Evolutionary conservation across 1,140 invertebrate genomes (phyloP).

Genomic region (Drosophila gunungcola): DNA sequence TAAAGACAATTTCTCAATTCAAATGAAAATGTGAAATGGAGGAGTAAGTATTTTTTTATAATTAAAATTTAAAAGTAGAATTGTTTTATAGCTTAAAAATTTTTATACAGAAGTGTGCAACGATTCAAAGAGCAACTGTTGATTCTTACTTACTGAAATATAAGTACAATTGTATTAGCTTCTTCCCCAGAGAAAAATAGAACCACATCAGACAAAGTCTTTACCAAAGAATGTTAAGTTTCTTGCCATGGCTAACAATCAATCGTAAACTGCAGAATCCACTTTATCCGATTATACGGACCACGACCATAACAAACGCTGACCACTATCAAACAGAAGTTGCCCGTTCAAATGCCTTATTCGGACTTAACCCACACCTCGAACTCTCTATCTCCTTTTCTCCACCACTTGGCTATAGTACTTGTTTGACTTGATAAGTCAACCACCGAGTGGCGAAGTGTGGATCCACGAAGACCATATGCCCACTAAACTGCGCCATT

Average conservation of each 20-base stretch:
- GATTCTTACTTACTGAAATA: too few relatives aligned
- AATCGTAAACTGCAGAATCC: conserved; percentile 7
- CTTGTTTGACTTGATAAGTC: conserved; percentile 43
- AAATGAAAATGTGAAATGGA: too few relatives aligned
- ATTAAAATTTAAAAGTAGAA: too few relatives aligned
- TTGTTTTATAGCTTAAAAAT: too few relatives aligned
- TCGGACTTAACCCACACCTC: conserved; percentile 38
- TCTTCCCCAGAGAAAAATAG: background rate
- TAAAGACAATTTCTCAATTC: too few relatives aligned
- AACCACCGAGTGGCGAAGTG: conserved; percentile 17
- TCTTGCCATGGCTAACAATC: background rate
- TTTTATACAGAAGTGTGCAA: too few relatives aligned
- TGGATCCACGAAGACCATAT: conserved; percentile 2
- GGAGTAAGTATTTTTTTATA: too few relatives aligned
- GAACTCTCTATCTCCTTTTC: background rate
- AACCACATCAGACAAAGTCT: conserved; percentile 5
- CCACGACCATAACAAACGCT: conserved; percentile 31
- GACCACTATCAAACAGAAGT: conserved; percentile 47
- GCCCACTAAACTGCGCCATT: conserved; percentile 39
- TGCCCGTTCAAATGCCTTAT: conserved; percentile 25
- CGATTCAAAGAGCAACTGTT: too few relatives aligned
- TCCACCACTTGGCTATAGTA: conserved; percentile 9
- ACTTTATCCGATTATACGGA: conserved; percentile 14
- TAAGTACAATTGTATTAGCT: too few relatives aligned
- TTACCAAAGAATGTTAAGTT: background rate